Conservation (phyloP, 1,140 invertebrate species). For the Subanguina moxae region DNA sequence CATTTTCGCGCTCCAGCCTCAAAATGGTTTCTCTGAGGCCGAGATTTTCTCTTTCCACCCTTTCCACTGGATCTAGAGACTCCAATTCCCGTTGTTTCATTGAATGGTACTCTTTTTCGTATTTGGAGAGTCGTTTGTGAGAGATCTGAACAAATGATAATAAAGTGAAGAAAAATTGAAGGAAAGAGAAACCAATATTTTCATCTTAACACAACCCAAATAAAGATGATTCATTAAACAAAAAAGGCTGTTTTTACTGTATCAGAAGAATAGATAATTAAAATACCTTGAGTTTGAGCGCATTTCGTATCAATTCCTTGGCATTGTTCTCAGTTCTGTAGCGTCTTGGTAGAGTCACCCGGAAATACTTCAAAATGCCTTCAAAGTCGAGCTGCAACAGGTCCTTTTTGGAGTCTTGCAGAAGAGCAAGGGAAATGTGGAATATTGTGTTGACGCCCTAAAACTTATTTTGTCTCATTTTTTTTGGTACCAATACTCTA, state of each 20-base stretch:
- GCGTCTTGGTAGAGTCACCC: conserved; percentile 90
- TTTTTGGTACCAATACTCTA: background rate
- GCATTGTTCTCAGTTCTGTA: conserved; percentile 85
- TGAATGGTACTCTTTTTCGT: conserved; percentile 82
- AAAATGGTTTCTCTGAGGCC: conserved; percentile 62
- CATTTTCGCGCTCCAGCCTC: conserved; percentile 69
- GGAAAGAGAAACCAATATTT: background rate
- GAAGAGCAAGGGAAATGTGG: conserved; percentile 85
- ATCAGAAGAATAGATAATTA: background rate
- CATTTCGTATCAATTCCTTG: conserved; percentile 79
- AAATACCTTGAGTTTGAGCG: conserved; percentile 78
- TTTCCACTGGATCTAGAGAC: conserved; percentile 65
- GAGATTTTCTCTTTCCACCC: conserved; percentile 63
- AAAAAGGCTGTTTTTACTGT: background rate
- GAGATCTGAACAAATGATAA: conserved; percentile 58
- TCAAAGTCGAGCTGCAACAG: conserved; percentile 93
- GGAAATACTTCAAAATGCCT: conserved; percentile 81
- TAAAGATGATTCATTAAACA: background rate
- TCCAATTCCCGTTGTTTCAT: conserved; percentile 69
- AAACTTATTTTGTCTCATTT: conserved; percentile 12
- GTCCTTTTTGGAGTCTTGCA: conserved; percentile 70
- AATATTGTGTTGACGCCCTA: conserved; percentile 86
- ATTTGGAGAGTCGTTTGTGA: conserved; percentile 83
- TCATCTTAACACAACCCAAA: background rate
- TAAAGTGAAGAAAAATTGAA: background rate